These are phyloP conservation scores for Tetraodon nigroviridis DNA, from an alignment of 2,113 vertebrate genomes.

Conservation along the genomic window DNA sequence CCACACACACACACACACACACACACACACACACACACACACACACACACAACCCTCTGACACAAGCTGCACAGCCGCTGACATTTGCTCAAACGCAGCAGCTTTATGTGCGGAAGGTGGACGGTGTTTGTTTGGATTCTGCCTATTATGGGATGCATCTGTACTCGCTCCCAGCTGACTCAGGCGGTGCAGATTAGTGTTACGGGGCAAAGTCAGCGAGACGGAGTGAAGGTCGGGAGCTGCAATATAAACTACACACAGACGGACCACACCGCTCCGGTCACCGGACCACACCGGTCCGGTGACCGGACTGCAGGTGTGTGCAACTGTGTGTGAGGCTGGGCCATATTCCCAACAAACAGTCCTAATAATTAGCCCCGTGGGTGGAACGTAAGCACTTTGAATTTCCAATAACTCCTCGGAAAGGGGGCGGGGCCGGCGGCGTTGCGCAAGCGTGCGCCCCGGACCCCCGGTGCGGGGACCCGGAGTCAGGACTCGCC, in stretches of 20 bases:
- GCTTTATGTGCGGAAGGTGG: conserved; percentile 9
- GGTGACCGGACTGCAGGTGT: neutral
- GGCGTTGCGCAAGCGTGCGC: conserved; percentile 60
- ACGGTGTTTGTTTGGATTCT: conserved; percentile 49
- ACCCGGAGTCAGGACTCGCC: too few relatives aligned
- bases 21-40: too few relatives aligned
- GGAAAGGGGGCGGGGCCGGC: conserved; percentile 56
- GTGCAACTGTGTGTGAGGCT: neutral
- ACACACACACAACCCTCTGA: too few relatives aligned
- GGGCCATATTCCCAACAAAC: neutral
- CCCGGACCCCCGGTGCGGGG: conserved; percentile 40
- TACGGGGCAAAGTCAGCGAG: conserved; percentile 65
- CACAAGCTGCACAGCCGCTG: conserved; percentile 2
- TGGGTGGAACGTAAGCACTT: conserved; percentile 59
- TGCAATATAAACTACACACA: conserved; percentile 52
- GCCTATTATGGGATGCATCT: conserved; percentile 49
- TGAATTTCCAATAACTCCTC: conserved; percentile 66
- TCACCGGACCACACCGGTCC: too few relatives aligned
- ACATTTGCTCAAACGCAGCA: conserved; percentile 10
- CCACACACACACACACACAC: too few relatives aligned
- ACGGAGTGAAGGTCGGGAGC: conserved; percentile 65
- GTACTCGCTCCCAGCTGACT: conserved; percentile 54
- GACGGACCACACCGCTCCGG: conserved; percentile 23
- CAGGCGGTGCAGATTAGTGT: conserved; percentile 62
- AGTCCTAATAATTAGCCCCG: conserved; percentile 49